Percentiles rank a stretch among this genome's conserved stretches.
Evolutionary conservation across 1,140 invertebrate species (phyloP).

Genomic region (Bombus confusus): DNA sequence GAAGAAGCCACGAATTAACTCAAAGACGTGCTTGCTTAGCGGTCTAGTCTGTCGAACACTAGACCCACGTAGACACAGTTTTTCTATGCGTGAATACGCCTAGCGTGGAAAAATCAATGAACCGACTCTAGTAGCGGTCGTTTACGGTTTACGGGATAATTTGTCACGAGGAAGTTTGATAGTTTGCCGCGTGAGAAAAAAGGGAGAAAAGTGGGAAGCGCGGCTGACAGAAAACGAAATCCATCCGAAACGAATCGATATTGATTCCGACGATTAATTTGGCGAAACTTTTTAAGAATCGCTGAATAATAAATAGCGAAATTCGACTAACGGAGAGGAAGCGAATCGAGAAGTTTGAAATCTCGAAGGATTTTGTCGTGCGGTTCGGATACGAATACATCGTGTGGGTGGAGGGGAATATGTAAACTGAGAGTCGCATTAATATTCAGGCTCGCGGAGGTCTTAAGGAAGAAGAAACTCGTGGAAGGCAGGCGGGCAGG

Average conservation of each 20-base stretch:
- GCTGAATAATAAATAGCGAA: conserved; percentile 31
- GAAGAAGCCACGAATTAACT: not conserved
- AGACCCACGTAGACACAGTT: too few species aligned
- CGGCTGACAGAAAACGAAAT: too few species aligned
- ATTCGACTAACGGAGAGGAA: conserved; percentile 31
- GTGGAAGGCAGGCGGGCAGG: conserved; percentile 29
- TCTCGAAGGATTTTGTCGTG: conserved; percentile 54
- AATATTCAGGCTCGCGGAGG: conserved; percentile 62
- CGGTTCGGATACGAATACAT: conserved; percentile 46
- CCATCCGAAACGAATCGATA: too few species aligned
- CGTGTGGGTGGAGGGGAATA: conserved; percentile 53
- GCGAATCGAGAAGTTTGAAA: conserved; percentile 39
- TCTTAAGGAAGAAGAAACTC: conserved; percentile 53
- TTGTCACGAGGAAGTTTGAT: too few species aligned
- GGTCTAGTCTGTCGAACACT: too few species aligned
- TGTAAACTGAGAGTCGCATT: conserved; percentile 61
- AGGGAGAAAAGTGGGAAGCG: too few species aligned
- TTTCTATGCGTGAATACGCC: too few species aligned
- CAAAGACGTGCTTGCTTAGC: not conserved
- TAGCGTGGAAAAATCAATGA: too few species aligned
- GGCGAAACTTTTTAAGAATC: not conserved
- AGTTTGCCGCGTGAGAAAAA: too few species aligned
- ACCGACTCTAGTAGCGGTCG: too few species aligned
- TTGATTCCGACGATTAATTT: conserved; percentile 26
- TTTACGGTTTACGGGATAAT: too few species aligned